Conservation (phyloP, 2,113 vertebrate genomes). For the Silurus meridionalis region DNA sequence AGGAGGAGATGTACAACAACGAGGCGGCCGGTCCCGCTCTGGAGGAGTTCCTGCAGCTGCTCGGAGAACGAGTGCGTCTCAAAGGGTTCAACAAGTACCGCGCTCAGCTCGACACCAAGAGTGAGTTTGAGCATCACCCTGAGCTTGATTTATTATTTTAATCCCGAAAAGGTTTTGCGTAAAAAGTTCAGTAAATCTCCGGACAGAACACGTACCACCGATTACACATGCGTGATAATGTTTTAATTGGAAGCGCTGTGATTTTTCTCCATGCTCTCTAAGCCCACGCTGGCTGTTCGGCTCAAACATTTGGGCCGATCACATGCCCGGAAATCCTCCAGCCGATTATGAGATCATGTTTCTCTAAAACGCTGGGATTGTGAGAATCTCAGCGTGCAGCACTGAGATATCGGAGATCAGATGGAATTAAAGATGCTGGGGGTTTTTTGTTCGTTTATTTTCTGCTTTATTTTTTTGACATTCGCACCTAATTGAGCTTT, state of each 20-base stretch:
- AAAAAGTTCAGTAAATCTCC: neutral
- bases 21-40: slow-evolving; percentile 90
- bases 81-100: slow-evolving; percentile 97
- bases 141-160: neutral
- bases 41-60: slow-evolving; percentile 94
- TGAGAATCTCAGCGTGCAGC: neutral
- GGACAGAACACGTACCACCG: neutral
- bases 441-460: neutral
- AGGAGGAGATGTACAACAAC: slow-evolving; percentile 99
- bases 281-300: slow-evolving; percentile 6
- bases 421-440: neutral
- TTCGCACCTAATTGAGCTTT: neutral
- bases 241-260: no score
- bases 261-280: neutral
- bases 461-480: neutral
- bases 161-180: neutral
- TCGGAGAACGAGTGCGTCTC: slow-evolving; percentile 92
- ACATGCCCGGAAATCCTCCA: neutral
- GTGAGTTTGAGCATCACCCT: slow-evolving; percentile 70
- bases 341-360: slow-evolving; percentile 29
- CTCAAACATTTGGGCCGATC: neutral
- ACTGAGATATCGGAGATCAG: neutral
- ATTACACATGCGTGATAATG: neutral
- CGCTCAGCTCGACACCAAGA: slow-evolving; percentile 96
- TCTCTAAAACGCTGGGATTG: slow-evolving; percentile 13